Percentiles rank a stretch among this genome's conserved stretches.
phyloP scores from a whole-genome alignment of 2,797 vertebrate genomes.

The Hippoglossus hippoglossus region DNA sequence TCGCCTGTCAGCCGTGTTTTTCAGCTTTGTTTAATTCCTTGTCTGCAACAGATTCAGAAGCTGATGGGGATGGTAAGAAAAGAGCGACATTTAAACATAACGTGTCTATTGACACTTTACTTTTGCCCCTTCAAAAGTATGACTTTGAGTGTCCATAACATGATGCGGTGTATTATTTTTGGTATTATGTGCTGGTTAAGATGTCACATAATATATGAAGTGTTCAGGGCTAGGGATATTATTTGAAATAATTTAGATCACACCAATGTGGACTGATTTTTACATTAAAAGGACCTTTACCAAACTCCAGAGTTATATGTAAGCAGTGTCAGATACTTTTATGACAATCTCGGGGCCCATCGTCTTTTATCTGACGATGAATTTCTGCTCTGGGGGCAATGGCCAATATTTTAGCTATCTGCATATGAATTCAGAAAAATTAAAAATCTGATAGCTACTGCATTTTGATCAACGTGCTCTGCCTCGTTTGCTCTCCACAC shows the following conservation, averaged over 20 bases:
- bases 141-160: conserved; percentile 41
- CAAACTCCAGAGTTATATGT: neutral
- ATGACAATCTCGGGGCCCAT: too few species aligned
- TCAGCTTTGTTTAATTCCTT: conserved; percentile 75
- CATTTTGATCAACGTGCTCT: too few species aligned
- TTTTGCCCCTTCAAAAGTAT: conserved; percentile 32
- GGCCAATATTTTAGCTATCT: too few species aligned
- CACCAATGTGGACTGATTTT: conserved; percentile 61
- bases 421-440: too few species aligned
- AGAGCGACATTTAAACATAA: conserved; percentile 17
- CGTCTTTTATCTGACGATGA: too few species aligned
- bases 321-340: neutral
- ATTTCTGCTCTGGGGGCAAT: too few species aligned
- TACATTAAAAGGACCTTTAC: neutral
- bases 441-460: too few species aligned
- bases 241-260: conserved; percentile 57
- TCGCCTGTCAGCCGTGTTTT: conserved; percentile 57
- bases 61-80: conserved; percentile 77
- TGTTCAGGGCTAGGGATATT: conserved; percentile 27
- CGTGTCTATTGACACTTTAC: conserved; percentile 20
- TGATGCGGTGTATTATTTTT: conserved; percentile 12
- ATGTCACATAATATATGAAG: conserved; percentile 60
- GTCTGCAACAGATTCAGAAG: conserved; percentile 72
- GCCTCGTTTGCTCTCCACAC: too few species aligned
- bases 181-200: conserved; percentile 58